Percentiles rank a stretch among this genome's conserved stretches.
phyloP scores from a whole-genome alignment of 2,888 invertebrate species.

The Merodon equestris region DNA sequence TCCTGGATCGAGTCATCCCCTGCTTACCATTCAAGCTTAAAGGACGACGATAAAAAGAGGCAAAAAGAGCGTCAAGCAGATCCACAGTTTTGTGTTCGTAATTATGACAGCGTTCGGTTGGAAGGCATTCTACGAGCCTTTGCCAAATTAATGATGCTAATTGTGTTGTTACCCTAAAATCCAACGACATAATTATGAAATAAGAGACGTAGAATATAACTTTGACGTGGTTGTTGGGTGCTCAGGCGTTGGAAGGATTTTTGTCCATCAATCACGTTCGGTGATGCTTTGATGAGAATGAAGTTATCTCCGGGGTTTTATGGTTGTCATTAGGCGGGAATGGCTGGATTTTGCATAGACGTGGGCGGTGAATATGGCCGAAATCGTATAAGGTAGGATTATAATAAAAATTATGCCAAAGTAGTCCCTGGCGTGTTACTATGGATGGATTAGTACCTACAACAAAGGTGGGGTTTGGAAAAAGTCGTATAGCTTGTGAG shows the following conservation, averaged over 20 bases:
- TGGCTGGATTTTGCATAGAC: slow-evolving; percentile 22
- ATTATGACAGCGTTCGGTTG: slow-evolving; percentile 57
- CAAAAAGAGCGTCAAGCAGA: not conserved
- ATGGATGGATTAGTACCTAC: no score
- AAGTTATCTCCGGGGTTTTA: slow-evolving; percentile 38
- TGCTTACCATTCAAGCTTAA: not conserved
- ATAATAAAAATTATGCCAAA: no score
- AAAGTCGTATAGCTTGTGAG: no score
- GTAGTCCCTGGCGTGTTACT: no score
- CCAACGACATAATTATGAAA: slow-evolving; percentile 49
- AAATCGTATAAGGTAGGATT: no score
- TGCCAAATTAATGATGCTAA: slow-evolving; percentile 64
- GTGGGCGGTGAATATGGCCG: no score
- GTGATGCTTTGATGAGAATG: slow-evolving; percentile 45
- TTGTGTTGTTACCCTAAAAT: slow-evolving; percentile 34
- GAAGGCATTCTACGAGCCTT: slow-evolving; percentile 47
- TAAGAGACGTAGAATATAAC: not conserved
- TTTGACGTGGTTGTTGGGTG: no score
- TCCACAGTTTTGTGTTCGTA: slow-evolving; percentile 47
- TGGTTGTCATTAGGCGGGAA: slow-evolving; percentile 26
- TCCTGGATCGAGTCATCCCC: slow-evolving; percentile 30
- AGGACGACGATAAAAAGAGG: not conserved
- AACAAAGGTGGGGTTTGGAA: no score
- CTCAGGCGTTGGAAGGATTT: not conserved
- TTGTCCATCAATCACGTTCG: slow-evolving; percentile 52